phyloP scores from a whole-genome alignment of 2,888 invertebrate genomes.

The Amitus sp. region DNA sequence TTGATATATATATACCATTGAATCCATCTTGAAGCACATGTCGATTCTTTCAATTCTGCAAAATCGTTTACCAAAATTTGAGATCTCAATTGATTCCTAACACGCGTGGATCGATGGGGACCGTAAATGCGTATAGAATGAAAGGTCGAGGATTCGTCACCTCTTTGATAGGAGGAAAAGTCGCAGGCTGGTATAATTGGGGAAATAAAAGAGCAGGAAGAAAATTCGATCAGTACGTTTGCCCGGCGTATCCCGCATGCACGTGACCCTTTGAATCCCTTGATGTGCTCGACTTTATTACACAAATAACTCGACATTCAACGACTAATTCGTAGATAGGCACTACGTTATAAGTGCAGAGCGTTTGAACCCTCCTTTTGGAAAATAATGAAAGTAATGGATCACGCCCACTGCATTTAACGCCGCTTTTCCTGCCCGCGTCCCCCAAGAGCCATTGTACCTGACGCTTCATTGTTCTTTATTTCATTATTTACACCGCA shows the following conservation, averaged over 20 bases:
- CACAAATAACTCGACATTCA: slow-evolving; percentile 29
- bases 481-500: slow-evolving; percentile 47
- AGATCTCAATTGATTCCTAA: too few relatives aligned
- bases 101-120: too few relatives aligned
- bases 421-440: slow-evolving; percentile 40
- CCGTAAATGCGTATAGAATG: too few relatives aligned
- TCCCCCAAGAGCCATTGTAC: slow-evolving; percentile 56
- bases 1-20: too few relatives aligned
- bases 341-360: slow-evolving; percentile 44
- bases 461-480: slow-evolving; percentile 51
- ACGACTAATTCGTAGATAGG: slow-evolving; percentile 33
- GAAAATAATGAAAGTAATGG: slow-evolving; percentile 64
- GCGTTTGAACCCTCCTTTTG: slow-evolving; percentile 54
- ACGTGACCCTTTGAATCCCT: slow-evolving; percentile 22
- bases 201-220: slow-evolving; percentile 3
- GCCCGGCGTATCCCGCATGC: background rate
- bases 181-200: too few relatives aligned
- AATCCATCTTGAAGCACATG: too few relatives aligned
- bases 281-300: slow-evolving; percentile 33
- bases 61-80: too few relatives aligned
- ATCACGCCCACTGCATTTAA: slow-evolving; percentile 66
- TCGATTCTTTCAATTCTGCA: too few relatives aligned
- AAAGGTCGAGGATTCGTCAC: too few relatives aligned
- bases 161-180: too few relatives aligned
- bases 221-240: slow-evolving; percentile 3